Conservation (phyloP, 2,888 invertebrate genomes). For the Bugula neritina region DNA sequence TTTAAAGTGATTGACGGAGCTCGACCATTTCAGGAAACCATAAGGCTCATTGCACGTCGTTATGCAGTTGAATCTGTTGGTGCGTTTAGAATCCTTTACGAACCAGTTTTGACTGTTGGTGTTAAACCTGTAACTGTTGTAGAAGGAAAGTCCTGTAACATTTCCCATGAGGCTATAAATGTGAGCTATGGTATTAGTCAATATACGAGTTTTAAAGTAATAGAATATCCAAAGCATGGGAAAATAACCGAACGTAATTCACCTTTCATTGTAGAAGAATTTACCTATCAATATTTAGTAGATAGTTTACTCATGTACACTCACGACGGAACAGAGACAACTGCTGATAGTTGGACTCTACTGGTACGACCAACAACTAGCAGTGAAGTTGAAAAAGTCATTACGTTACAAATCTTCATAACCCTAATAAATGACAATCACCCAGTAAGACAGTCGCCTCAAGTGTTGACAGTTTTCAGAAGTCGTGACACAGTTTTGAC, state of each 20-base stretch:
- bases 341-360: background rate
- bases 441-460: background rate
- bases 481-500: background rate
- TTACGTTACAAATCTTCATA: background rate
- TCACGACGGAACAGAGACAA: constrained; percentile 7
- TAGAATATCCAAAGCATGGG: background rate
- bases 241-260: background rate
- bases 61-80: background rate
- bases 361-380: background rate
- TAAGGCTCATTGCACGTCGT: background rate
- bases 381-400: background rate
- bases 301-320: background rate
- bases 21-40: constrained; percentile 18
- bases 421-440: constrained; percentile 6
- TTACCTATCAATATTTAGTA: background rate
- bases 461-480: background rate
- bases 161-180: background rate
- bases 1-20: background rate
- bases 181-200: constrained; percentile 9
- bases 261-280: background rate
- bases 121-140: too few species aligned
- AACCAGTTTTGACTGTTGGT: too few species aligned
- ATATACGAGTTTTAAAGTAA: background rate
- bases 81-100: too few species aligned
- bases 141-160: background rate